phyloP scores from a whole-genome alignment of 2,113 vertebrate genomes.

The Edolisoma coerulescens region DNA sequence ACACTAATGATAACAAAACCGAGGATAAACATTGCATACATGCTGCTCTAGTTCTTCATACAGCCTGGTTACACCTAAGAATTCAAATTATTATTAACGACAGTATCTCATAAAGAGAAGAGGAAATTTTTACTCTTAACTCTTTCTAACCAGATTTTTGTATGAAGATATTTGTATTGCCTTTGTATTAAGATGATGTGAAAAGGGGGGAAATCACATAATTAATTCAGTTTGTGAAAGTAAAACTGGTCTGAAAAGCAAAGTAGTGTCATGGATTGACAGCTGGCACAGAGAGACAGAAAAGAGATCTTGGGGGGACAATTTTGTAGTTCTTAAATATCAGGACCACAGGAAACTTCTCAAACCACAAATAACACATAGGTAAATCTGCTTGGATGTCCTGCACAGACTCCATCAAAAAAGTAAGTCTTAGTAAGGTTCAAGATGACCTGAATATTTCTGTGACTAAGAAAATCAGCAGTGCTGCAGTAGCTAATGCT shows the following conservation, averaged over 20 bases:
- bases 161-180: not conserved
- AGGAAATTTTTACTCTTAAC: not conserved
- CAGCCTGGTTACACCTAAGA: not conserved
- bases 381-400: not conserved
- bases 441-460: not conserved
- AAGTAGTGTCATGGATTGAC: not conserved
- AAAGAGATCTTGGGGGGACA: not conserved
- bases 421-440: not conserved
- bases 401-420: not conserved
- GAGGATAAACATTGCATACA: not conserved
- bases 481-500: not conserved
- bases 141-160: not conserved
- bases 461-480: not conserved
- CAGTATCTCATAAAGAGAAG: not conserved
- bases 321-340: not conserved
- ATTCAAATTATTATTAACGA: not conserved
- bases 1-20: not conserved
- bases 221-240: not conserved
- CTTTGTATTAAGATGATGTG: not conserved
- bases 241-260: not conserved
- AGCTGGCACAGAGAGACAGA: not conserved
- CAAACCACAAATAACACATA: not conserved
- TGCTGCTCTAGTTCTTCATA: not conserved
- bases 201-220: not conserved
- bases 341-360: not conserved